Conservation (phyloP, 2,888 invertebrate species). For the Standfussiana lucernea region DNA sequence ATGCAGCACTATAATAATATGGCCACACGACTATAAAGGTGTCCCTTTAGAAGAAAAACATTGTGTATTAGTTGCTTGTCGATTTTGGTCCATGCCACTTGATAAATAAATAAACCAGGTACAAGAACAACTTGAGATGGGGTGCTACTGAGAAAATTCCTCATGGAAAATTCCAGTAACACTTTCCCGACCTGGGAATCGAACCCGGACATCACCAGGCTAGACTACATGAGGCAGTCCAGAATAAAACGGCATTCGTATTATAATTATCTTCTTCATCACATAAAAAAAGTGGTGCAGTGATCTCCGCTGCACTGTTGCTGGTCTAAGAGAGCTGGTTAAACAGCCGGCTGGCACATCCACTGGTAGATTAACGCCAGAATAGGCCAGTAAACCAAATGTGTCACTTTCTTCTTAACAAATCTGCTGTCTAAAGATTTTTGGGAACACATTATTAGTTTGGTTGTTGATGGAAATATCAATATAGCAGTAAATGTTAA, state of each 20-base stretch:
- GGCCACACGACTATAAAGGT: conserved; percentile 35
- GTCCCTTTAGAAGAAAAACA: conserved; percentile 46
- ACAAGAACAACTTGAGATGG: not conserved
- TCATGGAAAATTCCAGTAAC: not conserved
- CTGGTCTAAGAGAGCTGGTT: not conserved
- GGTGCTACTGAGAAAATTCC: not conserved
- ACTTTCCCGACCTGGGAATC: not conserved
- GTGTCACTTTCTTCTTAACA: not conserved
- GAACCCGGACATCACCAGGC: not conserved
- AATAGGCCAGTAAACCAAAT: not conserved
- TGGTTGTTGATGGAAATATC: not conserved
- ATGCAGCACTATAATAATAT: conserved; percentile 36
- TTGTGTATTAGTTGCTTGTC: conserved; percentile 52
- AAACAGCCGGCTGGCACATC: not conserved
- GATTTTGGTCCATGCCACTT: not conserved
- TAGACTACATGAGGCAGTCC: not conserved
- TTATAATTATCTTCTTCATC: not conserved
- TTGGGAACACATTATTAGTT: not conserved
- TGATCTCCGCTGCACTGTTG: not conserved
- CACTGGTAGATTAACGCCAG: not conserved
- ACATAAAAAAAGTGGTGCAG: too few relatives aligned
- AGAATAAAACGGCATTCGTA: not conserved
- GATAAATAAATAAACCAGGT: conserved; percentile 1
- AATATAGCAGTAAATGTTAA: not conserved
- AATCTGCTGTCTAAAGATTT: conserved; percentile 3